Base-by-base conservation (phyloP, 2,797 vertebrate genomes). In the Todus mexicanus region DNA sequence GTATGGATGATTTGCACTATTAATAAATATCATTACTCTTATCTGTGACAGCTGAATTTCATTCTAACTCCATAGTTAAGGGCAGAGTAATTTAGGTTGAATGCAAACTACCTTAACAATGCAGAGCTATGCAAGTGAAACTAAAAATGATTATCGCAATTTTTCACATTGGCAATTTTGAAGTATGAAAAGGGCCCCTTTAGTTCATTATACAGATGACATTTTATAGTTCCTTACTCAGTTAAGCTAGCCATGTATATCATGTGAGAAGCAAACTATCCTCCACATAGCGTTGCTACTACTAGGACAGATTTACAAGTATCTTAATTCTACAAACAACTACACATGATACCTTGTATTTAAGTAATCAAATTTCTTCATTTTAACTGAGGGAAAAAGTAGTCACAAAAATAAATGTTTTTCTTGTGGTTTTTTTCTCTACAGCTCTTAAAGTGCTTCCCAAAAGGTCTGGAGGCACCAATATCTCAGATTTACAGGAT, bases 21-120 rank as follows among this genome's bases (percentile, higher is more conserved):
- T 87, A 95, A 93, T 84, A 95, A 92, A 92, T 76, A 90, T 6
- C 63, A 76, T 79, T 76, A 61, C n/a, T 90, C 38, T 73, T 90
- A 84, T 45, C 90, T 87, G 45, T 23, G 60, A 92, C 77, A 84
- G 74, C 23, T 73, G 68, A 89, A 89, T 95, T 89, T 87, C 57
- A 84, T 73, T 82, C 74, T 71, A 70, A 56, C 26, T 60, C 66
- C 47, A 78, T 11, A 70, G 76, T 78, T 72, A 69, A n/a, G 18
- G 27, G 35, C 16, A 87, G 29, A 92, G 27, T 40, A 93, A 87
- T 80, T 84, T 79, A 54, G 38, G n/a, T 83, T 89, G 82, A 92
- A 89, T 2, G 9, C 50, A 68, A 89, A 53, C 38, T 89, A 93
- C 69, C 48, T 88, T 42, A 79, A 71, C 53, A 84, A 92, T 74